Base-by-base conservation (phyloP, 2,113 vertebrate genomes). In the Myiopsitta monachus region DNA sequence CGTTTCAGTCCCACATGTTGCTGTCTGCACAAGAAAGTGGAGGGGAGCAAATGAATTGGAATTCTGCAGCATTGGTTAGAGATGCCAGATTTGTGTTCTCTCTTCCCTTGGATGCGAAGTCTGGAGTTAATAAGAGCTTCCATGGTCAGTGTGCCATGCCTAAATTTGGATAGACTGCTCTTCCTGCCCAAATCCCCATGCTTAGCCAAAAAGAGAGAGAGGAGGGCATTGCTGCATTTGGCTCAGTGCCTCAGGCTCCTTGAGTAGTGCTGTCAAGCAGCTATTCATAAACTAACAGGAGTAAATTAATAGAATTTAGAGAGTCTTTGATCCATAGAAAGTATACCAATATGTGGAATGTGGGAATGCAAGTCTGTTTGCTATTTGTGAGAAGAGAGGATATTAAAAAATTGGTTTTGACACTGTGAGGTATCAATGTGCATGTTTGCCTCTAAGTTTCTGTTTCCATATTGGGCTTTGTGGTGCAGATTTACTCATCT, bases 331-430 rank as follows among this genome's bases (percentile, higher is more conserved):
- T 93, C 63, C 62, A 39, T 61, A 54, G 63, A 57, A 89, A 61
- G 77, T 33, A 30, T 24, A 54, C 21, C 66, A 82, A 5, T 77
- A 54, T 39, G 54, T 92, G 91, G 74, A 69, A 91, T 84, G 91
- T 87, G 41, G 74, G 63, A 80, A 79, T 0, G 0, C 49, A 43
- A 57, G 51, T 69, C 95, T 95, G 51, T 81, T 86, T 88, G 75
- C 75, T 89, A 33, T 87, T 95, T 87, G 66, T 76, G 66, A 70
- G 78, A 76, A 64, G 38, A 54, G 39, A 80, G 55, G 23, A 61
- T 69, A 49, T 70, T 76, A 73, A 87, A 82, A 87, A 92, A 72
- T 92, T 83, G n/a, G 38, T 92, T 84, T 66, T 91, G 83, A 72
- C 47, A 47, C 17, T 55, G 27, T 63, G 76, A 95, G 73, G n/a